A percentile compares a stretch with the other conserved stretches of the same genome.
Evolutionary conservation across 2,888 invertebrate species (phyloP).

Genomic region (Schizotus pectinicornis): DNA sequence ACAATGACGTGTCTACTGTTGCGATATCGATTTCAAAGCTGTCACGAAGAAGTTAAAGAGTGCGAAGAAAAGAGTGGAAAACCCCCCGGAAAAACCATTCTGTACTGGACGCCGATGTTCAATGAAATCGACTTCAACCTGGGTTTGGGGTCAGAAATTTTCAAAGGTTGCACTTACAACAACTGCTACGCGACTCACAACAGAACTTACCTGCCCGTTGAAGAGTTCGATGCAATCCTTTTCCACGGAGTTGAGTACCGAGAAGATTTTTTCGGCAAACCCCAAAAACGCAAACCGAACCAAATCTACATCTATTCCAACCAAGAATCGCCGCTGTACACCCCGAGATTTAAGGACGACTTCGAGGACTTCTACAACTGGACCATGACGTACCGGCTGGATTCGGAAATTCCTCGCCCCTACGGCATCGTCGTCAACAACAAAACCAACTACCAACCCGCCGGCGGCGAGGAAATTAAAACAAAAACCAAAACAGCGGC

Average conservation of each 20-base stretch:
- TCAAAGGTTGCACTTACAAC: constrained; percentile 51
- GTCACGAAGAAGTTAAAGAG: no score
- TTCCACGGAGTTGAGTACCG: constrained; percentile 60
- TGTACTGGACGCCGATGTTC: constrained; percentile 45
- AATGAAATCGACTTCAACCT: constrained; percentile 33
- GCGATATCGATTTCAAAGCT: neutral
- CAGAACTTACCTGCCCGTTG: constrained; percentile 49
- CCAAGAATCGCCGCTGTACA: constrained; percentile 58
- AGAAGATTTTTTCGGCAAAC: constrained; percentile 44
- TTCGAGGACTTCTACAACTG: constrained; percentile 62
- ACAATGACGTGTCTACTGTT: neutral
- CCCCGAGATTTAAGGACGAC: constrained; percentile 27
- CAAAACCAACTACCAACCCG: constrained; percentile 34
- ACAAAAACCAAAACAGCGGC: constrained; percentile 61
- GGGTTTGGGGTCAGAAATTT: constrained; percentile 36
- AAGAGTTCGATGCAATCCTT: constrained; percentile 61
- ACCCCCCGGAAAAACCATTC: constrained; percentile 33
- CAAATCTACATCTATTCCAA: constrained; percentile 63
- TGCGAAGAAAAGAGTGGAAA: no score
- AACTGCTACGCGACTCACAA: constrained; percentile 60
- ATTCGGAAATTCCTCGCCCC: constrained; percentile 55
- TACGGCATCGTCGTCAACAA: constrained; percentile 42
- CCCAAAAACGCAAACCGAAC: constrained; percentile 48
- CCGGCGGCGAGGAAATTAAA: constrained; percentile 32
- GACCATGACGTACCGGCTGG: constrained; percentile 65